A percentile compares a stretch with the other conserved stretches of the same genome.
phyloP scores from a whole-genome alignment of 2,888 invertebrate species.

The Caenorhabditis sulstoni region DNA sequence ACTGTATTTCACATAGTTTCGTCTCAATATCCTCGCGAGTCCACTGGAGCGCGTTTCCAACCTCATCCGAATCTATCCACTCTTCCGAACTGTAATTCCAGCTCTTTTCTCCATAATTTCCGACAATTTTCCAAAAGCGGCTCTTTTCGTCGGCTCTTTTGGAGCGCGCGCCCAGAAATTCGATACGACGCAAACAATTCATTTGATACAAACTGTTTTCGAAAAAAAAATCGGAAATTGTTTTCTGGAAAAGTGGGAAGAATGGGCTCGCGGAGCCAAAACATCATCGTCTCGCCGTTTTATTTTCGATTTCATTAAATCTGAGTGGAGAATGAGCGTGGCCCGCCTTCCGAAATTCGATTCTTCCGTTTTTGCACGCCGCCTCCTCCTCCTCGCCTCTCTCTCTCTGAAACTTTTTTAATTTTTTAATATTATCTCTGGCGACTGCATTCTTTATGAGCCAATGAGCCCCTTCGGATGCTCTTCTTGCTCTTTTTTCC shows the following conservation, averaged over 20 bases:
- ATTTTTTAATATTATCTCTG: conserved; percentile 58
- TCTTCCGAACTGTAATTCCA: no score
- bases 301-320: conserved; percentile 41
- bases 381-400: not conserved
- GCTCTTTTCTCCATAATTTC: no score
- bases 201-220: conserved; percentile 60
- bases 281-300: no score
- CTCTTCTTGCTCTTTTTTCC: not conserved
- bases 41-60: no score
- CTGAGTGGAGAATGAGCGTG: conserved; percentile 3
- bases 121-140: not conserved
- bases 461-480: not conserved
- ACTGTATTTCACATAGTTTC: no score
- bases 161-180: conserved; percentile 37
- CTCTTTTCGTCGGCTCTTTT: not conserved
- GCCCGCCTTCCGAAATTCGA: no score
- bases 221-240: conserved; percentile 54
- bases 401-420: conserved; percentile 39
- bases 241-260: conserved; percentile 20
- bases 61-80: no score
- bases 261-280: conserved; percentile 13
- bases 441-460: conserved; percentile 60
- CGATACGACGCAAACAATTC: conserved; percentile 51
- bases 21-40: no score
- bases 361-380: not conserved